Percentiles rank a stretch among this genome's conserved stretches.
phyloP scores from a whole-genome alignment of 2,888 invertebrate genomes.

The Drosophila birchii region DNA sequence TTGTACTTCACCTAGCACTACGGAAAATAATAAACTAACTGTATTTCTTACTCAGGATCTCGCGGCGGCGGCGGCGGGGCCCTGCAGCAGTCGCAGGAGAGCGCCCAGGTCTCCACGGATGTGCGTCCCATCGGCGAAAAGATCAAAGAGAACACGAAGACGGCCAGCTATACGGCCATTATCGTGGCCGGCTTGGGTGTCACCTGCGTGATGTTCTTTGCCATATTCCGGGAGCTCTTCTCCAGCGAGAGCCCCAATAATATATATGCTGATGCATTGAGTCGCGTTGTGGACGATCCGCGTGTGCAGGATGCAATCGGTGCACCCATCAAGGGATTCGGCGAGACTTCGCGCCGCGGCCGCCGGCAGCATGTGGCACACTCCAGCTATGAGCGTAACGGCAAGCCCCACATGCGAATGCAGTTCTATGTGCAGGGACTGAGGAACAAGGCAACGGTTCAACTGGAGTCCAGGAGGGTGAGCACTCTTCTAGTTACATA shows the following conservation, averaged over 20 bases:
- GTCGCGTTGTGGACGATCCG: slow-evolving; percentile 90
- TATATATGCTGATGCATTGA: slow-evolving; percentile 91
- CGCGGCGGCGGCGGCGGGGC: slow-evolving; percentile 30
- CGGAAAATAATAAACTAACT: neutral
- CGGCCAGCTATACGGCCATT: slow-evolving; percentile 92
- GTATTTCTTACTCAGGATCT: slow-evolving; percentile 8
- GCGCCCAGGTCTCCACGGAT: slow-evolving; percentile 83
- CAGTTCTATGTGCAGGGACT: slow-evolving; percentile 95
- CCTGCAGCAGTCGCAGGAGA: slow-evolving; percentile 56
- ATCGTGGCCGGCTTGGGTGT: slow-evolving; percentile 92
- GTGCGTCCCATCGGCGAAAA: slow-evolving; percentile 89
- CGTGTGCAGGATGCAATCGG: slow-evolving; percentile 93
- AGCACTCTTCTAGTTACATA: neutral
- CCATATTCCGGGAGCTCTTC: slow-evolving; percentile 93
- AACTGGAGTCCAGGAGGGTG: slow-evolving; percentile 94
- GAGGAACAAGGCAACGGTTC: slow-evolving; percentile 92
- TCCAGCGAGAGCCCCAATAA: slow-evolving; percentile 94
- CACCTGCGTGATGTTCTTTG: slow-evolving; percentile 92
- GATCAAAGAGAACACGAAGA: slow-evolving; percentile 96
- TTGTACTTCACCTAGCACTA: slow-evolving; percentile 18
- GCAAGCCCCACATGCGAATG: slow-evolving; percentile 93
- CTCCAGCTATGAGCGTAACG: slow-evolving; percentile 90
- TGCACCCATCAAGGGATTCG: slow-evolving; percentile 94
- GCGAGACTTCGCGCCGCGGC: slow-evolving; percentile 93
- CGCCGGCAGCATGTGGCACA: slow-evolving; percentile 94